Evolutionary conservation across 1,140 invertebrate species (phyloP), one percentile per base, ranked within the genome.

Genomic region (Chlorops oryzae): DNA sequence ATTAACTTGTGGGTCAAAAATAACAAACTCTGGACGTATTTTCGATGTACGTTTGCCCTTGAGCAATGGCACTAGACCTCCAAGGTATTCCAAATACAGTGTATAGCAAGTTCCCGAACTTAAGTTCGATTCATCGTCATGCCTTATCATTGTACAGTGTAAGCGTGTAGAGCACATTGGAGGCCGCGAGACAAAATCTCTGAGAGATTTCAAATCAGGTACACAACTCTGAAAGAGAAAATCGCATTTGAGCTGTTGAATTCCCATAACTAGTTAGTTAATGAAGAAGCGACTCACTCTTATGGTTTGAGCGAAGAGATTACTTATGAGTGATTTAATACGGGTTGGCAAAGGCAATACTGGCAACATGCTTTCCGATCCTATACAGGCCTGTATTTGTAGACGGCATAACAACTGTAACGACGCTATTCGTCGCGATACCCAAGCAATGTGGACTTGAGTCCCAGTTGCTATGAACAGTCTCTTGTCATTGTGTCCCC

Each of bases 1-100:
- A 75, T 83, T 81, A 10, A 78, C 82, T 72, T 95, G 89, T 1
- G 95, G 95, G 76, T 98, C 91, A 66, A 90, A 98, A 59, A 99
- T 98, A 24, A 98, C 90, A 74, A 99, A 99, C 72, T 98, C 96
- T 0, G 96, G 96, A 40, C 93, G 80, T 41, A 99, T 89, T 77
- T 98, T 98, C 65, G 92, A 96, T 5, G 90, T 96, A 47, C 94
- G 76, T 63, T 96, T 91, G 13, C 95, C 96, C 67, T 97, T 96
- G 0, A 99, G 79, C 28, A 99, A 78, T 1, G 96, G 96, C 42
- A 99, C 90, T 9, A 98, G 76, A 9, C 95, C 96, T 3, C 96
- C 96, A 2, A 98, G 77, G 69, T 98, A 96, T 73, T 98, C 93
- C 47, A 98, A 76, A 72, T 98, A 99, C 9, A 99, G 77, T 1